Base-by-base conservation (phyloP, 1,140 invertebrate genomes). In the Helicoverpa armigera region DNA sequence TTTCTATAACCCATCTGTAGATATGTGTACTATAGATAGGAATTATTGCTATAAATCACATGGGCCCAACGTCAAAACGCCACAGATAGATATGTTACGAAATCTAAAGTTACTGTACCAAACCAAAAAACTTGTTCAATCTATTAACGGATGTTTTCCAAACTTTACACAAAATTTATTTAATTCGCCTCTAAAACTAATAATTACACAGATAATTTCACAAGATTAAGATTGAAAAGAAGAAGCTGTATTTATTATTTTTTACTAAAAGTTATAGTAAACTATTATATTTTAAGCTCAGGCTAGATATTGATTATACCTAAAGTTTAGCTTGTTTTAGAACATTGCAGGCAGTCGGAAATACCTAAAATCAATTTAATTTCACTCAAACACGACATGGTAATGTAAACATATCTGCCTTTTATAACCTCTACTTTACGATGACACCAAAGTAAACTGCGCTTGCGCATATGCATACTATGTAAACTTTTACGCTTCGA, bases 371-470 rank as follows among this genome's bases (percentile, higher is more conserved):
- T 83, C 54, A 56, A 80, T 83, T 80, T 63, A 43, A 83, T 80
- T 83, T 83, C 82, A 80, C 65, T 80, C 72, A 77, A 79, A 78
- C 75, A 16, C 35, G 69, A 82, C 79, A 65, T 2, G 10, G n/a
- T 50, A 79, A 60, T 70, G 79, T 81, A 83, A 80, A 81, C 82
- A 81, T 70, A 61, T 84, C 83, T 84, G 83, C 70, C 65, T 84
- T 84, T 84, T 84, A 84, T 84, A 84, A 82, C 79, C 61, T 70
- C 31, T 84, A 72, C 83, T 84, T 84, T 84, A 84, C 61, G 83
- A 79, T 79, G 73, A 72, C 63, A 78, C 67, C 63, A 76, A 80
- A 75, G 75, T 82, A 83, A 83, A 83, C 82, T 83, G 74, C 79
- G 79, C 74, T 63, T 16, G 78, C 78, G 82, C 82, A 77, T 50